Evolutionary conservation across 2,797 vertebrate species (phyloP).

Genomic region (Falco berigora): DNA sequence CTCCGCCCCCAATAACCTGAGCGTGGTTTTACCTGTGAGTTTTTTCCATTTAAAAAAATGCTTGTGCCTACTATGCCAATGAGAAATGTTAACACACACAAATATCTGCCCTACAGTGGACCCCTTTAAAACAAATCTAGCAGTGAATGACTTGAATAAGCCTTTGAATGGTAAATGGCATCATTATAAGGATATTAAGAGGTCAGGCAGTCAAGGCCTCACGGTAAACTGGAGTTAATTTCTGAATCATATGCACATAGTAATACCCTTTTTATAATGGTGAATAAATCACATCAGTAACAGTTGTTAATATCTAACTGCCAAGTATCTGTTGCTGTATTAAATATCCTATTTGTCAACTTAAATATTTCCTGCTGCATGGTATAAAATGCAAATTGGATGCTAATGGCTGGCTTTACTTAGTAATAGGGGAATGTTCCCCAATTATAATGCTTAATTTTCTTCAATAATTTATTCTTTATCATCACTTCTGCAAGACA

Average conservation of each 20-base stretch:
- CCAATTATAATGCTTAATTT: conserved; percentile 12
- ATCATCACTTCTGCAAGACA: conserved; percentile 25
- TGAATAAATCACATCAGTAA: conserved; percentile 97
- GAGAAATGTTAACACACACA: conserved; percentile 30
- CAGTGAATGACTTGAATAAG: conserved; percentile 79
- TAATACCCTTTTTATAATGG: conserved; percentile 89
- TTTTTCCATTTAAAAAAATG: neutral
- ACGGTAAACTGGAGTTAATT: conserved; percentile 98
- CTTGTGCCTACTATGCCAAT: neutral
- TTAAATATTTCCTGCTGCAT: conserved; percentile 87
- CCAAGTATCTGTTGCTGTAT: conserved; percentile 88
- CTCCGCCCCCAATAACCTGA: neutral
- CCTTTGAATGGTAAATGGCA: conserved; percentile 91
- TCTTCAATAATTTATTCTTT: conserved; percentile 38
- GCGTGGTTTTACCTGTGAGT: neutral
- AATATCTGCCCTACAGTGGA: conserved; percentile 63
- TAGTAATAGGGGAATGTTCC: conserved; percentile 9
- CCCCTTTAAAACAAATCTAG: conserved; percentile 53
- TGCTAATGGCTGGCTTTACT: conserved; percentile 50
- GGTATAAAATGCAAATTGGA: conserved; percentile 82
- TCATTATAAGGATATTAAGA: conserved; percentile 99
- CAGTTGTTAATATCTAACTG: conserved; percentile 99
- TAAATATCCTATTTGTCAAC: conserved; percentile 96
- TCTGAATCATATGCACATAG: conserved; percentile 93
- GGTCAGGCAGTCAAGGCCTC: conserved; percentile 92